Base-by-base conservation (phyloP, 2,888 invertebrate genomes). In the Sminthurides aquaticus region DNA sequence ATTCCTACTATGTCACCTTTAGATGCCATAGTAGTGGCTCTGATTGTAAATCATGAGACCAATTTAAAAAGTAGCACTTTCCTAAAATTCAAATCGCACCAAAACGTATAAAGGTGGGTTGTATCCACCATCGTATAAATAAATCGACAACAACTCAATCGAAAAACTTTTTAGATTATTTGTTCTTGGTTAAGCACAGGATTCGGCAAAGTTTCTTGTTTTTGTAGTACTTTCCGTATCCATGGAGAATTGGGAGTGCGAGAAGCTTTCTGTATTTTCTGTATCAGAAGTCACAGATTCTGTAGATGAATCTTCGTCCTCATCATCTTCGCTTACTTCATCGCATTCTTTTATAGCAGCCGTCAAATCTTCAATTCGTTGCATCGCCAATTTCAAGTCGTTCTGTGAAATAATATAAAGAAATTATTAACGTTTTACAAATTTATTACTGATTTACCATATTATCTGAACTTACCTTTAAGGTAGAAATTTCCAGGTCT, bases 301-400 rank as follows among this genome's bases (percentile, higher is more conserved):
- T 28, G 74, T 74, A 18, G 72, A 72, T 25, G 72, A 72, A 62
- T 75, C 75, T 52, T 74, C 73, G 29, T 71, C 73, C 59, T 75
- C 74, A 49, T 74, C 73, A 57, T 75, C 74, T 28, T 72, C 73
- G 57, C 70, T 73, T 58, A 69, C 69, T 65, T 72, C 75, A 65
- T 71, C 73, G 75, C 90, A 91, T 0, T 89, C 93, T 73, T 93
- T 91, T 78, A 96, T 90, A 68, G 94, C 95, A 76, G 90, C 88
- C 78, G 95, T 95, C 70, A 97, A 81, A 77, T 94, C 94, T 57
- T 92, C 87, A 74, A 95, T 94, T 67, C 96, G 84, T 70, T 94
- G 86, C 66, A 93, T 83, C 2, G 96, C 95, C 62, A 95, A 81
- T 61, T 92, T 84, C 55, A 96, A 84, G 80, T 96, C 95, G 57